Evolutionary conservation across 1,140 invertebrate genomes (phyloP).

Genomic region (Gyrodactylus salaris): DNA sequence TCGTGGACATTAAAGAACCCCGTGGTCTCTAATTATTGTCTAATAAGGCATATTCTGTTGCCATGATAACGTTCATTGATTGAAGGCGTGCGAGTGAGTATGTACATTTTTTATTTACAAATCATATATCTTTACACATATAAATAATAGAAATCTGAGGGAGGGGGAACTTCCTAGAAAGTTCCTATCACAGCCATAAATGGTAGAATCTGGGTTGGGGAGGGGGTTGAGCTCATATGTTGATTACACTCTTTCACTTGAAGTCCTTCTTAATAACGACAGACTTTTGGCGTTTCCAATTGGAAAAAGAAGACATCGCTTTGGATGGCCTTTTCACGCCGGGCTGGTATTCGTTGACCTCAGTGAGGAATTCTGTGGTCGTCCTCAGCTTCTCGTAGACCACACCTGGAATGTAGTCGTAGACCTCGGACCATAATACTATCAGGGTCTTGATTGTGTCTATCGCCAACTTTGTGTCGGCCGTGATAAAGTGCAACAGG

Average conservation of each 20-base stretch:
- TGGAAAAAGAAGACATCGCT: background rate
- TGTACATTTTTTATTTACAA: no score
- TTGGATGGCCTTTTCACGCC: background rate
- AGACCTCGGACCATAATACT: background rate
- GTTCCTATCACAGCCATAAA: no score
- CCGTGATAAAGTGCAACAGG: background rate
- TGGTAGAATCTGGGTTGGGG: background rate
- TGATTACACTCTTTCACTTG: background rate
- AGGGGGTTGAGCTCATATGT: background rate
- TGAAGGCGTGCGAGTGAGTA: no score
- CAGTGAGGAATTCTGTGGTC: background rate
- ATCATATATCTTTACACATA: no score
- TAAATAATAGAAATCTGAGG: no score
- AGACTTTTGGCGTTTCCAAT: background rate
- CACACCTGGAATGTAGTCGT: background rate
- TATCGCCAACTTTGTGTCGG: background rate
- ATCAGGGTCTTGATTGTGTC: background rate
- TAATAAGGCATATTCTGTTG: no score
- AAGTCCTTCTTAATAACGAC: background rate
- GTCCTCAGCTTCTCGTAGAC: background rate
- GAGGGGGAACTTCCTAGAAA: no score
- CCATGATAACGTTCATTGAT: no score
- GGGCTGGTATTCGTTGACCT: background rate
- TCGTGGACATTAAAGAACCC: no score
- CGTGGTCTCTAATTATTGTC: no score